Evolutionary conservation across 2,888 invertebrate genomes (phyloP).

Genomic region (Chrysotoxum bicinctum): DNA sequence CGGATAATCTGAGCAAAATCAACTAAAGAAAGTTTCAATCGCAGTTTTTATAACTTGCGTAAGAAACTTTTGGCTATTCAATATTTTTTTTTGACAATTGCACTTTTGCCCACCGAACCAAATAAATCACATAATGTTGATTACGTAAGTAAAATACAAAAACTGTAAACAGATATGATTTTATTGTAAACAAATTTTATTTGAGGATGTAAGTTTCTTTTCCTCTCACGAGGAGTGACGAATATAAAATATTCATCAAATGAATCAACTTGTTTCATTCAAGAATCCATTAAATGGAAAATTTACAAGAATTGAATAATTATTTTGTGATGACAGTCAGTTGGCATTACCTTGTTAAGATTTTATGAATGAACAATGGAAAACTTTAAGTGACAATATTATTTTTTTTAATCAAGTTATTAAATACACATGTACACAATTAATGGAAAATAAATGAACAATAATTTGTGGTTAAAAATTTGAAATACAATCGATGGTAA

Average conservation of each 20-base stretch:
- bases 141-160: constrained; percentile 42
- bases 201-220: not conserved
- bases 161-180: not conserved
- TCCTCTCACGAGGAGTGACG: not conserved
- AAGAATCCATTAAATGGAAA: not conserved
- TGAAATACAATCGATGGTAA: too few species aligned
- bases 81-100: constrained; percentile 9
- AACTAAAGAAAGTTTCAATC: constrained; percentile 58
- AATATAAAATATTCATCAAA: not conserved
- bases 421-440: too few species aligned
- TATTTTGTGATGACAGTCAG: not conserved
- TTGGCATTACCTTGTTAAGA: not conserved
- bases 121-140: constrained; percentile 58
- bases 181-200: not conserved
- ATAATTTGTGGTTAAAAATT: too few species aligned
- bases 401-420: not conserved
- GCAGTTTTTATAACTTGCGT: constrained; percentile 66
- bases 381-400: not conserved
- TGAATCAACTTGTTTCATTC: not conserved
- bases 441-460: too few species aligned
- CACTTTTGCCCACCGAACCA: constrained; percentile 29
- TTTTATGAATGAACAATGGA: not conserved
- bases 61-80: constrained; percentile 41
- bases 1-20: constrained; percentile 38
- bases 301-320: not conserved